Percentiles rank a stretch among this genome's conserved stretches.
Conservation (phyloP, 1,140 invertebrate genomes). For the Cherax quadricarinatus region DNA sequence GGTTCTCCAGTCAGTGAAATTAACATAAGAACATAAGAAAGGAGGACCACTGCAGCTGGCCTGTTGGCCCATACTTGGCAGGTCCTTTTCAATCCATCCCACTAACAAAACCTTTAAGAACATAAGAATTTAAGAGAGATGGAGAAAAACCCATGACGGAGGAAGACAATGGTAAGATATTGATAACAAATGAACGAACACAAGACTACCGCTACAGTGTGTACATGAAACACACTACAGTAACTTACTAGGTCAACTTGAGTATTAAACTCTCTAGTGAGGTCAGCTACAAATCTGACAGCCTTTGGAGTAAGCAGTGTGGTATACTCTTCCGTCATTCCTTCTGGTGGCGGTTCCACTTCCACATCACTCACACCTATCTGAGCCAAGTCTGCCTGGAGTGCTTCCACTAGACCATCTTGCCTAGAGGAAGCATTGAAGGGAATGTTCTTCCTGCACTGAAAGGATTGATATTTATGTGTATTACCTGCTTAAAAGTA, state of each 20-base stretch:
- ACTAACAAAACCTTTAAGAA: too few relatives aligned
- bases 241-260: conserved; percentile 48
- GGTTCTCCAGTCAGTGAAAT: too few relatives aligned
- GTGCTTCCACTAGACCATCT: background rate
- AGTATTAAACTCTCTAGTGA: conserved; percentile 40
- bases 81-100: too few relatives aligned
- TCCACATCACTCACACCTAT: conserved; percentile 49
- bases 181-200: too few relatives aligned
- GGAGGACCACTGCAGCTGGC: too few relatives aligned
- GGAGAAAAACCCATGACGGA: too few relatives aligned
- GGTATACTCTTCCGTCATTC: conserved; percentile 38
- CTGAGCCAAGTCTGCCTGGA: conserved; percentile 4
- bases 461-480: background rate
- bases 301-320: conserved; percentile 40
- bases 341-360: conserved; percentile 37
- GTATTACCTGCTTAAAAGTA: too few relatives aligned
- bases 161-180: too few relatives aligned
- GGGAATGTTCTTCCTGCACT: background rate
- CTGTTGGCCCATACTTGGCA: too few relatives aligned
- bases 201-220: background rate
- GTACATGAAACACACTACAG: background rate
- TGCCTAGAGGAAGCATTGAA: background rate
- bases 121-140: too few relatives aligned
- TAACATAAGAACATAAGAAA: too few relatives aligned
- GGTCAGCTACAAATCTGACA: conserved; percentile 50